Base-by-base conservation (phyloP, 2,888 invertebrate genomes). In the Lasioglossum leucozonium region DNA sequence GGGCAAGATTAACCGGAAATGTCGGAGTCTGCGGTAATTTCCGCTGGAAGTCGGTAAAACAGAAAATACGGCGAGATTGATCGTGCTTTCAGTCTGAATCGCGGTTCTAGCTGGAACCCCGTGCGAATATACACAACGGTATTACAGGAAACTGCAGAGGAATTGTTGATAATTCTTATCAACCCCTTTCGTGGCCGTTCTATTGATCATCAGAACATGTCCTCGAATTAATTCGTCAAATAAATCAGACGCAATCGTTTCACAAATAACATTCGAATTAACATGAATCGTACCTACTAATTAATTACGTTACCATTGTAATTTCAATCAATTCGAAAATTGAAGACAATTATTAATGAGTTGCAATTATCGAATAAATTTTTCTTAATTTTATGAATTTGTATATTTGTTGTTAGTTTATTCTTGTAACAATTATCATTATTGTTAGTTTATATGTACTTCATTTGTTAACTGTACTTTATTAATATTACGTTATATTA, bases 31-130 rank as follows among this genome's bases (percentile, higher is more conserved):
- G 79, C 47, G 71, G 84, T 78, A 89, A 90, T 91, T 88, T 91
- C 89, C 88, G 87, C 81, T 87, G 72, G 82, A 78, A 86, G 91
- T 89, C 91, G 91, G 91, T 91, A 91, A 91, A 79, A 89, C 84
- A 88, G 92, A 88, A 72, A 89, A n/a, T 83, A 77, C 67, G n/a
- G n/a, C 11, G 71, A 34, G 47, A 86, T 86, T 81, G 86, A 81
- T 75, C 71, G 84, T 77, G 74, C 81, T 72, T 80, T 82, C 81
- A 71, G 79, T 65, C 47, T 47, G 30, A 77, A 83, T 72, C 72
- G 88, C 65, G 88, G 86, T 85, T 69, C 65, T 42, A 44, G 34
- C 42, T 72, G 82, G 85, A 89, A 86, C 84, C 81, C 76, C 74
- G 80, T 65, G 69, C 81, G 10, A 84, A 77, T 71, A n/a, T 65